Evolutionary conservation across 2,888 invertebrate genomes (phyloP).

Genomic region (Leucophenga montana): DNA sequence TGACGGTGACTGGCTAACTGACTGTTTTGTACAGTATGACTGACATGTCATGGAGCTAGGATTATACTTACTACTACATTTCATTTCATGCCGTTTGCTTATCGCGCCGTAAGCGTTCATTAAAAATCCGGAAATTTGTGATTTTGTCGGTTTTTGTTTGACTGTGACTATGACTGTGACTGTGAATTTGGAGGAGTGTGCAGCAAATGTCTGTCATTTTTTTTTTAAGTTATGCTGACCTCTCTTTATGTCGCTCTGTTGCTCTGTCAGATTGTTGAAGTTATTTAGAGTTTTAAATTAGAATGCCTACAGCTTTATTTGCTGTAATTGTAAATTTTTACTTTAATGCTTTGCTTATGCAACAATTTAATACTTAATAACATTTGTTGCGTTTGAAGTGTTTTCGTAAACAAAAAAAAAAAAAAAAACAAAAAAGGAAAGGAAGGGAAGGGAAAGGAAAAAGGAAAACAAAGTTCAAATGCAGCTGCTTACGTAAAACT

Average conservation of each 20-base stretch:
- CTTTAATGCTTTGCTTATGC: conserved; percentile 3
- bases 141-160: conserved; percentile 52
- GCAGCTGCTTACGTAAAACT: conserved; percentile 58
- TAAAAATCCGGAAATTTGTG: conserved; percentile 63
- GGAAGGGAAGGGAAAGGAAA: no score
- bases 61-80: conserved; percentile 43
- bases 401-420: conserved; percentile 22
- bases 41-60: conserved; percentile 30
- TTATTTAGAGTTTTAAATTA: neutral
- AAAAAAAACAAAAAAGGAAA: neutral
- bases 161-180: no score
- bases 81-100: conserved; percentile 41
- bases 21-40: conserved; percentile 1
- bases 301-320: no score
- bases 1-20: no score
- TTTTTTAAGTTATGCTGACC: neutral
- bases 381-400: conserved; percentile 38
- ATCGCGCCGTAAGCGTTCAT: conserved; percentile 49
- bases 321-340: neutral
- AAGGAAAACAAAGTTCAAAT: conserved; percentile 52
- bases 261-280: no score
- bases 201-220: conserved; percentile 12
- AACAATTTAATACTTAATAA: no score
- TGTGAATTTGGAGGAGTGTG: no score
- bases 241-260: no score